Conservation (phyloP, 2,113 vertebrate genomes). For the Apteryx owenii region DNA sequence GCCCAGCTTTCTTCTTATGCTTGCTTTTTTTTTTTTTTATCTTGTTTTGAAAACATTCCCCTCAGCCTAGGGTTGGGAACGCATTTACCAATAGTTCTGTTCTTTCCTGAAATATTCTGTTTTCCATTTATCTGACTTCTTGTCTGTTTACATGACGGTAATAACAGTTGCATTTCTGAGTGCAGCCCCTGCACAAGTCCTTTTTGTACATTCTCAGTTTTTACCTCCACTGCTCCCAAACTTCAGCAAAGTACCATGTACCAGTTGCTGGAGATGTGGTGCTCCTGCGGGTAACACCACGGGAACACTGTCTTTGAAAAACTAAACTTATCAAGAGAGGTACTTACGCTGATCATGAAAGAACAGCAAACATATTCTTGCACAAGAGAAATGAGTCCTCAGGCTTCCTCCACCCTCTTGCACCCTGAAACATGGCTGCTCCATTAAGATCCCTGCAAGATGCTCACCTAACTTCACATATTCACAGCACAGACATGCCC, state of each 20-base stretch:
- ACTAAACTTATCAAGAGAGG: rapidly evolving
- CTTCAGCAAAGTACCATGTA: background rate
- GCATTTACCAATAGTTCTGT: background rate
- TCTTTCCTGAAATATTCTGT: background rate
- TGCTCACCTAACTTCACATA: background rate
- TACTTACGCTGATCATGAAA: rapidly evolving
- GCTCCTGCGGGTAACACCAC: rapidly evolving
- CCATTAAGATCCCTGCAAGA: background rate
- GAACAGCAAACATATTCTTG: background rate
- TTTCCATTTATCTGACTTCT: background rate
- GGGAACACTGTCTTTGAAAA: background rate
- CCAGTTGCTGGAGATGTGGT: background rate
- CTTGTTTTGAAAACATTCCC: background rate
- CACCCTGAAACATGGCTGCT: rapidly evolving
- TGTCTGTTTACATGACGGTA: background rate
- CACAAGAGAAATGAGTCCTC: rapidly evolving
- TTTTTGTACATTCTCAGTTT: background rate
- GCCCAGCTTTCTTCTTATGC: background rate
- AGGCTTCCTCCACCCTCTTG: rapidly evolving
- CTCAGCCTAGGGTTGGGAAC: background rate
- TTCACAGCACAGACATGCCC: rapidly evolving
- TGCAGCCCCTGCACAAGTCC: background rate
- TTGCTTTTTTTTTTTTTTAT: background rate
- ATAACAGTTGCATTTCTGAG: background rate
- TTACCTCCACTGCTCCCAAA: background rate